Percentiles rank a stretch among this genome's conserved stretches.
These are phyloP conservation scores for Harpalus rubripes DNA, from an alignment of 2,888 invertebrate species.

Conservation along the genomic window DNA sequence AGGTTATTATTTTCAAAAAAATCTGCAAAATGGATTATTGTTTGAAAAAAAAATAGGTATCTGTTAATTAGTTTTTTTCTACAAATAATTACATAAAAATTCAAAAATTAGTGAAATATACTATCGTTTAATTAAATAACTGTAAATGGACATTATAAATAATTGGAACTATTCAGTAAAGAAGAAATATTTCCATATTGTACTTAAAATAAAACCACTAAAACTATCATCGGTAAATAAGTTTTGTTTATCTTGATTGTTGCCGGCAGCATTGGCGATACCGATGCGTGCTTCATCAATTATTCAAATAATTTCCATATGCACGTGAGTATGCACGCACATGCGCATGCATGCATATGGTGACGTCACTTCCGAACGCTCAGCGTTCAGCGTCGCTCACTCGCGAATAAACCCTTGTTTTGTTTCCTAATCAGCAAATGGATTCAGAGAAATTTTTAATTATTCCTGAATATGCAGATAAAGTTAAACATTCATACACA, in stretches of 20 bases:
- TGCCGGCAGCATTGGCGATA: not conserved
- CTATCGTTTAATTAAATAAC: too few species aligned
- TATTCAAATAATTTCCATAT: conserved; percentile 64
- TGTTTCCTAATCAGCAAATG: not conserved
- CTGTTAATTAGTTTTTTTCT: too few species aligned
- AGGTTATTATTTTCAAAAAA: too few species aligned
- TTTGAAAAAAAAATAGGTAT: too few species aligned
- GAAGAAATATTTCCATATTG: too few species aligned
- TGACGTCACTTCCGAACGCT: not conserved
- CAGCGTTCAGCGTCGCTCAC: not conserved
- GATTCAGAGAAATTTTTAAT: conserved; percentile 9
- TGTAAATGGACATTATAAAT: too few species aligned
- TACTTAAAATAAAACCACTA: too few species aligned
- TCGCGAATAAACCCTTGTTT: conserved; percentile 2
- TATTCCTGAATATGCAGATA: conserved; percentile 7
- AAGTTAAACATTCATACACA: not conserved
- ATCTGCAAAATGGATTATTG: too few species aligned
- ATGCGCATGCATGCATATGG: not conserved
- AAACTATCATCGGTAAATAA: not conserved
- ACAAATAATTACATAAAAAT: too few species aligned
- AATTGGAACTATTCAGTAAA: too few species aligned
- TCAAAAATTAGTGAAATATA: too few species aligned
- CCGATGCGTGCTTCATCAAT: conserved; percentile 42
- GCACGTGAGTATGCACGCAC: conserved; percentile 19
- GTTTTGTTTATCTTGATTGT: conserved; percentile 5